phyloP scores from a whole-genome alignment of 2,888 invertebrate species.

The Orchesella flavescens region DNA sequence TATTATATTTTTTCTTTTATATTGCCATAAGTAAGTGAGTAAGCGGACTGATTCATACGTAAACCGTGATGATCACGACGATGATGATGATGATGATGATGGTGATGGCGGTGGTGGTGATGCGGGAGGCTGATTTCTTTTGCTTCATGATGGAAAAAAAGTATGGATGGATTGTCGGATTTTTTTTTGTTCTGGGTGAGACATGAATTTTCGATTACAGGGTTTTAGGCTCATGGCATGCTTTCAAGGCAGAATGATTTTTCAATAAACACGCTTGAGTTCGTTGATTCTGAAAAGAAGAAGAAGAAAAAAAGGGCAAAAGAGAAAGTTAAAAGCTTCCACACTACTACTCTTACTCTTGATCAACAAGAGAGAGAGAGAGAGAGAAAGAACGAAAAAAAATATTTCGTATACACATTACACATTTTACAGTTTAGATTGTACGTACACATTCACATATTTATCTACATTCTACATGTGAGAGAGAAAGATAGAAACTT shows the following conservation, averaged over 20 bases:
- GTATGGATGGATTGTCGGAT: conserved; percentile 72
- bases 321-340: conserved; percentile 72
- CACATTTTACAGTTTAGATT: no score
- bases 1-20: not conserved
- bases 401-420: conserved; percentile 15
- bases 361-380: not conserved
- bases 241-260: conserved; percentile 72
- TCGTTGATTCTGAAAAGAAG: conserved; percentile 71
- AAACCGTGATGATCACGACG: conserved; percentile 41
- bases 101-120: conserved; percentile 43
- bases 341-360: conserved; percentile 40
- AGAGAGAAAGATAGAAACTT: conserved; percentile 10
- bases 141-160: conserved; percentile 68
- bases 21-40: conserved; percentile 23
- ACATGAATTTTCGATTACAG: conserved; percentile 72
- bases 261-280: conserved; percentile 72
- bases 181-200: conserved; percentile 72
- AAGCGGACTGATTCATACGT: conserved; percentile 32
- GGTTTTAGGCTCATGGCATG: conserved; percentile 72
- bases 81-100: conserved; percentile 55
- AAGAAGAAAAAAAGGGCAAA: conserved; percentile 52
- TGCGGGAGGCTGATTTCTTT: conserved; percentile 53
- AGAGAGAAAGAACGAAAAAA: conserved; percentile 58
- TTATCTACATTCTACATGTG: conserved; percentile 1
- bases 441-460: not conserved